phyloP scores from a whole-genome alignment of 2,888 invertebrate species.

The Rhagium mordax region DNA sequence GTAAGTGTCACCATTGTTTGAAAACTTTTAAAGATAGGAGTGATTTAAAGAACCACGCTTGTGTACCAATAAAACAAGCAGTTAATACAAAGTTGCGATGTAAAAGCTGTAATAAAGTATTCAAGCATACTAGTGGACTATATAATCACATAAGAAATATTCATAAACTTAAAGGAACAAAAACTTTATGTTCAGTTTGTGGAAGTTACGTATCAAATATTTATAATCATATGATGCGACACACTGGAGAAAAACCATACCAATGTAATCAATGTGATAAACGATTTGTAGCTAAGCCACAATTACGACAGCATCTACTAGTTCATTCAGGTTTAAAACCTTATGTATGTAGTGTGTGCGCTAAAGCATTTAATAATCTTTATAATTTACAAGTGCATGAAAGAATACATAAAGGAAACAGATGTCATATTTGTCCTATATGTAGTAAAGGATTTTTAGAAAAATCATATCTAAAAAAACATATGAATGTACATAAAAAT shows the following conservation, averaged over 20 bases:
- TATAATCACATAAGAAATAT: slow-evolving; percentile 57
- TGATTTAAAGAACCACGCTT: slow-evolving; percentile 53
- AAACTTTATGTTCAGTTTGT: slow-evolving; percentile 60
- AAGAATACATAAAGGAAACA: slow-evolving; percentile 61
- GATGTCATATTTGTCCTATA: slow-evolving; percentile 59
- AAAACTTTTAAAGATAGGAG: slow-evolving; percentile 58
- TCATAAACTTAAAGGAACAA: slow-evolving; percentile 55
- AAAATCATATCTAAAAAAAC: slow-evolving; percentile 63
- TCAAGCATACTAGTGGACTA: slow-evolving; percentile 56
- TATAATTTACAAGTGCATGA: slow-evolving; percentile 64
- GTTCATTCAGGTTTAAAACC: slow-evolving; percentile 62
- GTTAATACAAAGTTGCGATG: slow-evolving; percentile 49
- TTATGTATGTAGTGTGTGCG: slow-evolving; percentile 62
- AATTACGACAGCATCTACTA: slow-evolving; percentile 58
- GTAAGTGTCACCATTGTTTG: slow-evolving; percentile 58
- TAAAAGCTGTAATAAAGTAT: slow-evolving; percentile 60
- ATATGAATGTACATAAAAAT: slow-evolving; percentile 58
- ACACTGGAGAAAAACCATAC: slow-evolving; percentile 57
- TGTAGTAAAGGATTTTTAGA: slow-evolving; percentile 63
- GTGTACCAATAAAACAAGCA: slow-evolving; percentile 52
- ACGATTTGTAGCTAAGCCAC: slow-evolving; percentile 57
- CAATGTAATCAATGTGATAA: slow-evolving; percentile 61
- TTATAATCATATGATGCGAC: slow-evolving; percentile 60
- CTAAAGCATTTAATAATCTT: slow-evolving; percentile 61
- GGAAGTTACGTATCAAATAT: slow-evolving; percentile 60